Evolutionary conservation across 2,888 invertebrate genomes (phyloP), one percentile per base, ranked within the genome.

Genomic region (Cloeon dipterum): DNA sequence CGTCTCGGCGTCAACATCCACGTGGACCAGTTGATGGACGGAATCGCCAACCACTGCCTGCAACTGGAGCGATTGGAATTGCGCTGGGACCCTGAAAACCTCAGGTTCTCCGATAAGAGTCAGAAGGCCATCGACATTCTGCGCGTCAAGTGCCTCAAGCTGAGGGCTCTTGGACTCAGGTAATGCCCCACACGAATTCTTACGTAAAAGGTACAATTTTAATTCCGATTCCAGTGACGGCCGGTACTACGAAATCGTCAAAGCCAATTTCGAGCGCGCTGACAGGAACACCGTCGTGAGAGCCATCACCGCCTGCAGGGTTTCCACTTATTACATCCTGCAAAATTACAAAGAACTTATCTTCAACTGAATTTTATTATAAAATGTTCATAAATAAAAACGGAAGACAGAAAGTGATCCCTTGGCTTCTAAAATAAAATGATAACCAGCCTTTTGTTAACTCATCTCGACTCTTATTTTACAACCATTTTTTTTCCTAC

Each of bases 41-140:
- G 83, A 35, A 89, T 99, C 43, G 91, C 96, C 0, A 85, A 82
- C 50, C 82, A 81, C 56, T 93, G 93, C 50, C 72, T 74, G 0
- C 70, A 73, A 47, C 56, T 98, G 49, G 88, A 93, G 55, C 68
- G 98, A 1, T 58, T 98, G 38, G 98, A 99, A 55, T 62, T 99
- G 19, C 74, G 85, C 47, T 99, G 98, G 98, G 98, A 99, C 58
- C 94, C 96, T 0, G 94, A 94, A 50, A 96, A 96, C 51, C 66
- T 99, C 25, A 69, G 98, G 37, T 98, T 94, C 61, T 96, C 94
- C 26, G 98, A 99, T 58, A 98, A 99, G 60, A 94, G 94, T 52
- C 94, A 94, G 58, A 99, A 99, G 57, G 96, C 96, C 32, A 94
- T 98, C 46, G 98, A 99, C 57, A 81, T 93, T 34, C 65, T 99